Evolutionary conservation across 2,888 invertebrate species (phyloP), one percentile per base, ranked within the genome.

Genomic region (Hymenopus coronatus): DNA sequence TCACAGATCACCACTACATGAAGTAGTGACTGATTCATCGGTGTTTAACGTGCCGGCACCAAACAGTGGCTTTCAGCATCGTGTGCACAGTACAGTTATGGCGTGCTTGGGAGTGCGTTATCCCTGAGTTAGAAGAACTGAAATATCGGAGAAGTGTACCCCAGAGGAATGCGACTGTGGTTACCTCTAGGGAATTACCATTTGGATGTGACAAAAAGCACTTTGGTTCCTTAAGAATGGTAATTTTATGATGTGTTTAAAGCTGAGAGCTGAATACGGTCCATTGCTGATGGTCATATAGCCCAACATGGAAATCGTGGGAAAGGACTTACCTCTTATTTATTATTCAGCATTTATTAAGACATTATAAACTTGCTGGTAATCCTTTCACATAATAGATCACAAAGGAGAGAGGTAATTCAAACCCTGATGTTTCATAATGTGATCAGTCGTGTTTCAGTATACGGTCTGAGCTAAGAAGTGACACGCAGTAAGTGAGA

Each of bases 251-350:
- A 91, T 91, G 87, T 82, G 89, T 82, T 28, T 92, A 28, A 92
- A 92, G 90, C 89, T 92, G 27, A 82, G 92, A 33, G 90, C 92
- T 40, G 12, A 40, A 40, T 12, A 12, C 6, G 1, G 92, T 90
- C 91, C 91, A 9, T 92, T 92, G 89, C 88, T 92, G 88, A 83
- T n/a, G 88, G 90, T 83, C 92, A 92, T 90, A 90, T 92, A 81
- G 70, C 89, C 88, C 90, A 91, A 85, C 91, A 91, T 90, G 92
- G 91, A 30, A 30, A 85, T 6, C 6, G n/a, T 3, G 14, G 85
- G 1, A 85, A n/a, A 40, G 46, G 40, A 25, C 33, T 40, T 0
- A 85, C 46, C 15, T 40, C 85, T 20, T 30, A 85, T 28, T 8
- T 70, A 70, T 20, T 1, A 20, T 20, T 20, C 3, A 70, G 6